Evolutionary conservation across 2,113 vertebrate genomes (phyloP).

Genomic region (Trichechus manatus): DNA sequence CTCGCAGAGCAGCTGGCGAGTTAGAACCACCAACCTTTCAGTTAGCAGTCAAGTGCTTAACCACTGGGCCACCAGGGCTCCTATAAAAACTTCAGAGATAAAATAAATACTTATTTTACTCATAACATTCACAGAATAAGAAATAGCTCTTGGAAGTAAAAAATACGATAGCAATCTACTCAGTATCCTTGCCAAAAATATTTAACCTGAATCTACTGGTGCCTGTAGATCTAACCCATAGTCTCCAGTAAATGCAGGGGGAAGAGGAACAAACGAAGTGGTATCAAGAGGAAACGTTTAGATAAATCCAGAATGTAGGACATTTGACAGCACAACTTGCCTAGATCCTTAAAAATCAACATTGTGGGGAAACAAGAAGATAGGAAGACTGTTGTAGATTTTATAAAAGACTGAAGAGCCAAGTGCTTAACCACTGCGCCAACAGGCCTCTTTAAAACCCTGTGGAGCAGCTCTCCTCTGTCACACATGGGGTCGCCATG

Average conservation of each 20-base stretch:
- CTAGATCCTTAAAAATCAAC: not conserved
- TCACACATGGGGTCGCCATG: not conserved
- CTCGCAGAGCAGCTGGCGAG: not conserved
- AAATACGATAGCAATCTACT: not conserved
- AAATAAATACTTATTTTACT: too few relatives aligned
- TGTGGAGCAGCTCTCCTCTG: not conserved
- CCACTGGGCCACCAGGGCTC: too few relatives aligned
- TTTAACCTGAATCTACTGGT: not conserved
- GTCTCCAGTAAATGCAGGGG: not conserved
- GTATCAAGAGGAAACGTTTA: not conserved
- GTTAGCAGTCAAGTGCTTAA: not conserved
- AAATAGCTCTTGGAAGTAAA: not conserved
- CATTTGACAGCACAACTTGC: not conserved
- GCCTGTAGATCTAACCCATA: not conserved
- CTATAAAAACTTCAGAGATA: not conserved
- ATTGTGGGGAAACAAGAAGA: not conserved
- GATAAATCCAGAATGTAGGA: slow-evolving; percentile 2
- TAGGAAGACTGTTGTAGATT: not conserved
- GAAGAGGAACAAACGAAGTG: not conserved
- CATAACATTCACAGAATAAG: not conserved
- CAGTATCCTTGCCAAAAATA: slow-evolving; percentile 36
- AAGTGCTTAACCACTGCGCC: not conserved
- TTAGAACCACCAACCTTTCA: not conserved
- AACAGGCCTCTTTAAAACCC: not conserved
- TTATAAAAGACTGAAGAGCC: not conserved